Percentiles rank a stretch among this genome's conserved stretches.
Conservation (phyloP, 2,113 vertebrate species). For the Triplophysa dalaica region DNA sequence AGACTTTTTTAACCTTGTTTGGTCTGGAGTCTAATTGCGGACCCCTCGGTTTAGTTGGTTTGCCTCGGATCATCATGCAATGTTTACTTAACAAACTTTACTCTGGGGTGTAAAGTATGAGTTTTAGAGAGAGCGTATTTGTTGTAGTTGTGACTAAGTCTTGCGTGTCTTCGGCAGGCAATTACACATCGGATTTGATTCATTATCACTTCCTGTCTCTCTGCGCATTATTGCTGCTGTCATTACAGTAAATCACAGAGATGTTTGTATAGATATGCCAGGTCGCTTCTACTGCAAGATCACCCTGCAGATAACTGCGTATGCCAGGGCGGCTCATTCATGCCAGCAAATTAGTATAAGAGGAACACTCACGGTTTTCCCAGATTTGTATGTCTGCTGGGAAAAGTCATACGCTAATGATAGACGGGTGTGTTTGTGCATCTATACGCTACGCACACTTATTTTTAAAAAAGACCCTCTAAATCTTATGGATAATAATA, state of each 20-base stretch:
- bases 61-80: slow-evolving; percentile 13
- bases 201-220: slow-evolving; percentile 32
- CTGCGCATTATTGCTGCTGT: not conserved
- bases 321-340: slow-evolving; percentile 2
- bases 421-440: slow-evolving; percentile 40
- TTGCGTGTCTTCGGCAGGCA: slow-evolving; percentile 5
- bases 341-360: slow-evolving; percentile 23
- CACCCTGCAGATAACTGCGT: slow-evolving; percentile 21
- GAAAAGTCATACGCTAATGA: slow-evolving; percentile 48
- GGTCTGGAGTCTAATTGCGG: slow-evolving; percentile 28
- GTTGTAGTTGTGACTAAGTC: slow-evolving; percentile 5
- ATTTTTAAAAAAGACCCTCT: not conserved
- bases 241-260: slow-evolving; percentile 4
- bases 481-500: no score
- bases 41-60: slow-evolving; percentile 12
- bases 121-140: not conserved
- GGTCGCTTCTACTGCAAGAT: slow-evolving; percentile 7
- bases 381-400: slow-evolving; percentile 32
- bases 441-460: not conserved
- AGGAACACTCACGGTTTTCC: slow-evolving; percentile 33
- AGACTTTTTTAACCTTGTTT: slow-evolving; percentile 33
- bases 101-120: slow-evolving; percentile 9
- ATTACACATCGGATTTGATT: slow-evolving; percentile 7
- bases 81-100: slow-evolving; percentile 11
- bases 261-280: slow-evolving; percentile 14